phyloP scores from a whole-genome alignment of 2,113 vertebrate genomes.

The Phainopepla nitens region DNA sequence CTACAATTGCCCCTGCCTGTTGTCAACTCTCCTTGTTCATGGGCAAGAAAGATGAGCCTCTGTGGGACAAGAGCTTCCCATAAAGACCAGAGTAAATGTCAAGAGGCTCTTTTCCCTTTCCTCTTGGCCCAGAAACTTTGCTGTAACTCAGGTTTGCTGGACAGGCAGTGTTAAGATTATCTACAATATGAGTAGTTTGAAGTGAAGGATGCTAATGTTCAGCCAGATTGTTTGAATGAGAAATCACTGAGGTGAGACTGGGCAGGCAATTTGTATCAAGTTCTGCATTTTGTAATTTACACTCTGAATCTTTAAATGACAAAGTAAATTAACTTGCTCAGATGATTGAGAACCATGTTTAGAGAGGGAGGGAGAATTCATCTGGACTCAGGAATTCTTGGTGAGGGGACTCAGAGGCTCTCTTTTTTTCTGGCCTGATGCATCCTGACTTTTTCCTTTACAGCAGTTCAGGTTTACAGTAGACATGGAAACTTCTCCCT shows the following conservation, averaged over 20 bases:
- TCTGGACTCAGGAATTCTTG: neutral
- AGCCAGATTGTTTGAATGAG: neutral
- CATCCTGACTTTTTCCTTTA: neutral
- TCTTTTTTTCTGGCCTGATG: neutral
- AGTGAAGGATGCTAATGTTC: neutral
- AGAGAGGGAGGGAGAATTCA: neutral
- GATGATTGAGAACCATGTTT: neutral
- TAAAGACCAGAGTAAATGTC: neutral
- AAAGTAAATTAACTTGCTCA: neutral
- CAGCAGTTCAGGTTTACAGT: neutral
- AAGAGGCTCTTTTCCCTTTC: neutral
- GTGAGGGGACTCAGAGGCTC: neutral
- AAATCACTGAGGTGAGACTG: neutral
- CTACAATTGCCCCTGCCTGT: neutral
- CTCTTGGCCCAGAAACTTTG: neutral
- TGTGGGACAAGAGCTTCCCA: neutral
- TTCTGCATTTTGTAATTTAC: neutral
- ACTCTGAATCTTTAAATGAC: neutral
- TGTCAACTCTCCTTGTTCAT: neutral
- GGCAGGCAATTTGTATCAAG: neutral
- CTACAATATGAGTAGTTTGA: neutral
- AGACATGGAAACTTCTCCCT: neutral
- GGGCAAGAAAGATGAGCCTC: neutral
- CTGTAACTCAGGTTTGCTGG: neutral
- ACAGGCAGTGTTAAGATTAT: neutral